Conservation (phyloP, 2,113 vertebrate species). For the Dromaius novaehollandiae region DNA sequence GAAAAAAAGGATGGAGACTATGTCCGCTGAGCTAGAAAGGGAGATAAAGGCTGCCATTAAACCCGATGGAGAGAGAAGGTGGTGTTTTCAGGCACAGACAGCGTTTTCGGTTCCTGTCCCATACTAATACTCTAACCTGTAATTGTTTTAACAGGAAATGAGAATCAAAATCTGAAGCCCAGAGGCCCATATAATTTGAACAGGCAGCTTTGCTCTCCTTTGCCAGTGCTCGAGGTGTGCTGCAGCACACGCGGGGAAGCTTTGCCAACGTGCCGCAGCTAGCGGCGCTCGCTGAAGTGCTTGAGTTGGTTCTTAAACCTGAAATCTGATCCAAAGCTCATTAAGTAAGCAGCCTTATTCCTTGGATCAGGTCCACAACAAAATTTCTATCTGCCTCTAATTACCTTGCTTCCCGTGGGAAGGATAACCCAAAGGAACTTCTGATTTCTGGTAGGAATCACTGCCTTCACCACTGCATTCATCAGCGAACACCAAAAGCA, state of each 20-base stretch:
- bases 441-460: not conserved
- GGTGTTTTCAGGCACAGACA: not conserved
- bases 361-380: not conserved
- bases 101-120: not conserved
- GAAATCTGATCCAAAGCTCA: not conserved
- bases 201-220: not conserved
- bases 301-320: fast-evolving
- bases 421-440: not conserved
- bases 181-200: not conserved
- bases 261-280: not conserved
- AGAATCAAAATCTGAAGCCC: not conserved
- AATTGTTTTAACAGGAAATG: slow-evolving; percentile 20
- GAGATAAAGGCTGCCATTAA: not conserved
- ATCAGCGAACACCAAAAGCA: not conserved
- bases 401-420: fast-evolving
- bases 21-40: not conserved
- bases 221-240: fast-evolving
- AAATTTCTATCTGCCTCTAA: not conserved
- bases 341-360: not conserved
- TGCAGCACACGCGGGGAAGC: not conserved
- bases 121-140: not conserved
- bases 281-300: not conserved
- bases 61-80: not conserved
- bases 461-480: no score
- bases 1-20: not conserved